A percentile compares a stretch with the other conserved stretches of the same genome.
Conservation (phyloP, 2,113 vertebrate species). For the Trichechus manatus region DNA sequence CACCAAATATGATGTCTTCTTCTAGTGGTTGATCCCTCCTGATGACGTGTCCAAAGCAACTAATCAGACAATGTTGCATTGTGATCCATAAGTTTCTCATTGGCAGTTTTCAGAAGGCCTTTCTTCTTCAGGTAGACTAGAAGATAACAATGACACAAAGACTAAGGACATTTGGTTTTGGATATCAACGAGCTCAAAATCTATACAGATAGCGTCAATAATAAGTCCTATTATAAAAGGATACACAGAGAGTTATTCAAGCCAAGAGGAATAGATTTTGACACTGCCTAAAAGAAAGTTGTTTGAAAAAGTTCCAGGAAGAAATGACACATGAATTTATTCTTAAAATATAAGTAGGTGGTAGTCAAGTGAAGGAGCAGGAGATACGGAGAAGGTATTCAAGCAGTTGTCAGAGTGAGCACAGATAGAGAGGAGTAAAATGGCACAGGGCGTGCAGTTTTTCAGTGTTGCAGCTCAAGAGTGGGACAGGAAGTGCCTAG, state of each 20-base stretch:
- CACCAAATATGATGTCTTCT: too few species aligned
- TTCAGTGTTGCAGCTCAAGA: background rate
- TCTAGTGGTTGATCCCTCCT: too few species aligned
- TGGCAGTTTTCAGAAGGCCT: too few species aligned
- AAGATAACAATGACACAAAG: constrained; percentile 7
- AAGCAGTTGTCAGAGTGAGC: background rate
- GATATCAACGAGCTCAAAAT: background rate
- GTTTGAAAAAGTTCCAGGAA: constrained; percentile 16
- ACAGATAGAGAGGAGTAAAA: background rate
- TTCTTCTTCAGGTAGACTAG: background rate
- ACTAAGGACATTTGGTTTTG: background rate
- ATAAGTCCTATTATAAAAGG: background rate
- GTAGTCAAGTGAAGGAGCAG: background rate
- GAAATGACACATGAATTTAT: constrained; percentile 29
- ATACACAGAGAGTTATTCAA: background rate
- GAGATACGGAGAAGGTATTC: background rate
- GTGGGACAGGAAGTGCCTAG: too few species aligned
- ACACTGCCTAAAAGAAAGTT: background rate
- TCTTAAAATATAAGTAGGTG: constrained; percentile 15
- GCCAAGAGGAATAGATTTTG: background rate
- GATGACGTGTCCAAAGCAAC: too few species aligned
- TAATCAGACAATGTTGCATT: too few species aligned
- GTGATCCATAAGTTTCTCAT: too few species aligned
- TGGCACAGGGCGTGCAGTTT: background rate
- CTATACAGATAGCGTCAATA: background rate